phyloP scores from a whole-genome alignment of 2,888 invertebrate genomes.

The Incurvaria masculella region DNA sequence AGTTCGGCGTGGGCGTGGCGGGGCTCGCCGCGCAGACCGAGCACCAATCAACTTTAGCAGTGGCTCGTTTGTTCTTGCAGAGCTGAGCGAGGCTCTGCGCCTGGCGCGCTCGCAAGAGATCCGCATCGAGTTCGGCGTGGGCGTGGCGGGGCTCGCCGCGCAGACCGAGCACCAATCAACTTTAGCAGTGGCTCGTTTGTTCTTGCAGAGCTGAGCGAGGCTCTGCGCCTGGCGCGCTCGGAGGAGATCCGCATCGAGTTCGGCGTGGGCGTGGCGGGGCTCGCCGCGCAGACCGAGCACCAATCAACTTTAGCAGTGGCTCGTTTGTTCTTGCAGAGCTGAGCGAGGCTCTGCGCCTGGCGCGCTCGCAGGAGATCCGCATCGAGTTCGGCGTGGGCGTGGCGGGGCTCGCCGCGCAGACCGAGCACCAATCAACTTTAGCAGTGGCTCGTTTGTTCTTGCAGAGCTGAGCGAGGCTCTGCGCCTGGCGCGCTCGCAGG shows the following conservation, averaged over 20 bases:
- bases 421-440: constrained; percentile 88
- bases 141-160: constrained; percentile 92
- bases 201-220: constrained; percentile 72
- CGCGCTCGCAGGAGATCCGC: constrained; percentile 75
- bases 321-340: too few species aligned
- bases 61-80: too few species aligned
- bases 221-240: constrained; percentile 67
- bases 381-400: constrained; percentile 95
- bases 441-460: too few species aligned
- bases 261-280: constrained; percentile 91
- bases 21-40: constrained; percentile 91
- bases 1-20: constrained; percentile 92
- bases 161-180: constrained; percentile 85
- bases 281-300: constrained; percentile 86
- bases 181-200: too few species aligned
- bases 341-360: constrained; percentile 72
- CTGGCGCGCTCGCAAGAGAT: constrained; percentile 77
- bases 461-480: constrained; percentile 74
- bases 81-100: constrained; percentile 72
- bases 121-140: constrained; percentile 89
- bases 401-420: constrained; percentile 89
- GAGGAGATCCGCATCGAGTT: constrained; percentile 90
- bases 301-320: constrained; percentile 89
- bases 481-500: constrained; percentile 70
- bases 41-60: constrained; percentile 85